Conservation (phyloP, 1,140 invertebrate species). For the Sitobion miscanthi region DNA sequence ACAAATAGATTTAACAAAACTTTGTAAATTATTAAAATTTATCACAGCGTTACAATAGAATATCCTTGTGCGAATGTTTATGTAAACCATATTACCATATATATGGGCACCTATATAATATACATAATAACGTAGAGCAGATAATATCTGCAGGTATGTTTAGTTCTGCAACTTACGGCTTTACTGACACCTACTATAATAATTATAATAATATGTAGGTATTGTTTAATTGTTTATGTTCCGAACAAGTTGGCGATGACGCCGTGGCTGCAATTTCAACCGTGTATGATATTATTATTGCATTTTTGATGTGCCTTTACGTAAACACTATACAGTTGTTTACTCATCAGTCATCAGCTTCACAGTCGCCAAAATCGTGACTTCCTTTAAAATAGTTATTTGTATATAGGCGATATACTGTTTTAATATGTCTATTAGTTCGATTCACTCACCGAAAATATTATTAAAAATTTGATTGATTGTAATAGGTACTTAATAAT, state of each 20-base stretch:
- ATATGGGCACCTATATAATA: too few species aligned
- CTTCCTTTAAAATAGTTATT: too few species aligned
- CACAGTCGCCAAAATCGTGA: neutral
- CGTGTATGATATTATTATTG: neutral
- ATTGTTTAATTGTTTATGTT: neutral
- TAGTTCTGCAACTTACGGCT: neutral
- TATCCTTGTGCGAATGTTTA: neutral
- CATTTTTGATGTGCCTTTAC: neutral
- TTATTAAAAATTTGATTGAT: neutral
- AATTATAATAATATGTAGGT: neutral
- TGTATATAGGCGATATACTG: too few species aligned
- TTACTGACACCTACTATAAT: neutral
- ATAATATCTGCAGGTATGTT: neutral
- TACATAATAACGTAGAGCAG: neutral
- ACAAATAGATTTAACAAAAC: neutral
- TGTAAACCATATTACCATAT: too few species aligned
- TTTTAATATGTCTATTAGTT: too few species aligned
- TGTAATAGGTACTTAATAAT: neutral
- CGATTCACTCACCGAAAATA: too few species aligned
- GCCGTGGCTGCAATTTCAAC: neutral
- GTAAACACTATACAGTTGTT: neutral
- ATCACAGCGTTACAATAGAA: too few species aligned
- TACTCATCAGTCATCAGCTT: neutral
- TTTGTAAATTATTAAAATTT: neutral
- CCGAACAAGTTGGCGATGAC: neutral